Percentiles rank a stretch among this genome's conserved stretches.
Conservation (phyloP, 92 coral and sea anemone species). For the Epizoanthus illoricatus region DNA sequence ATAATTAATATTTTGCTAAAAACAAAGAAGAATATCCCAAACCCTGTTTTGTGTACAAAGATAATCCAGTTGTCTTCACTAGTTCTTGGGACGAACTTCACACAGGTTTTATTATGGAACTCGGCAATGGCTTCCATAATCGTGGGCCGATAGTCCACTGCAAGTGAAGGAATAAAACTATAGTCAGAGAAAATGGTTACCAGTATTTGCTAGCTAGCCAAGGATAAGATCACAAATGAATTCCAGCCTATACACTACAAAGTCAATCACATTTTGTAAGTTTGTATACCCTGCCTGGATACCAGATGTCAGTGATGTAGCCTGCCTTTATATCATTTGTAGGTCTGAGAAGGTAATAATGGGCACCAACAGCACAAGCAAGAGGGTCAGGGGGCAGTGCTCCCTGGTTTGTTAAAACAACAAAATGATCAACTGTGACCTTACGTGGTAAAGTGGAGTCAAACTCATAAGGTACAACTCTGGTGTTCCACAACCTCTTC, state of each 20-base stretch:
- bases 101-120: conserved; percentile 67
- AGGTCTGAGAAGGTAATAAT: too few species aligned
- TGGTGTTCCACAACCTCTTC: conserved; percentile 62
- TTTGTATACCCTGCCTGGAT: too few species aligned
- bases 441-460: conserved; percentile 52
- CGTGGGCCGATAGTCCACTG: conserved; percentile 43
- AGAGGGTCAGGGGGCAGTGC: too few species aligned
- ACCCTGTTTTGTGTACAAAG: conserved; percentile 71
- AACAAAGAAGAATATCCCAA: background rate
- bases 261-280: too few species aligned
- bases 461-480: conserved; percentile 64
- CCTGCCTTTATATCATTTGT: too few species aligned
- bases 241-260: too few species aligned
- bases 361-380: too few species aligned
- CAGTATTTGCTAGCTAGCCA: too few species aligned
- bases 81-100: conserved; percentile 64
- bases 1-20: background rate
- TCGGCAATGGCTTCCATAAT: conserved; percentile 70
- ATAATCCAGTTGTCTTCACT: conserved; percentile 66
- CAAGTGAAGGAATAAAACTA: conserved; percentile 3
- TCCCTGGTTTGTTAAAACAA: background rate
- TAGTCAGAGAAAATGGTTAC: background rate
- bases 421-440: background rate
- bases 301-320: too few species aligned
- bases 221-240: too few species aligned